Conservation (phyloP, 2,113 vertebrate species). For the Rhipidura dahli region DNA sequence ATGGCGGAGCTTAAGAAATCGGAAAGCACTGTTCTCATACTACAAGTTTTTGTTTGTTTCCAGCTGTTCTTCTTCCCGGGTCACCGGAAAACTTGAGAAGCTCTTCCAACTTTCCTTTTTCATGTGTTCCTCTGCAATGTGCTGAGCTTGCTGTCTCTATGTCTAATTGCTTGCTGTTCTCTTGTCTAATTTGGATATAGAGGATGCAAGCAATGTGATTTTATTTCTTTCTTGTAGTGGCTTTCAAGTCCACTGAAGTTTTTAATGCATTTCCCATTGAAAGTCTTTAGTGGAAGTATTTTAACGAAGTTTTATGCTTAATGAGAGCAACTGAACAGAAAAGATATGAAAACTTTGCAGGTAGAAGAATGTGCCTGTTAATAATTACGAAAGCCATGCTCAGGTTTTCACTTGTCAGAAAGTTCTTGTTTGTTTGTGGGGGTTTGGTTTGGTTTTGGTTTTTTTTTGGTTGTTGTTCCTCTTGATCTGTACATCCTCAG, state of each 20-base stretch:
- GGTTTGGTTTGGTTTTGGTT: too few relatives aligned
- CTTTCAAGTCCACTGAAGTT: neutral
- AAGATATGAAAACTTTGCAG: neutral
- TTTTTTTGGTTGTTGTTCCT: neutral
- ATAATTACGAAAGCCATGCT: neutral
- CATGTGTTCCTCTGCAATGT: fast-evolving
- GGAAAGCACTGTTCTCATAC: neutral
- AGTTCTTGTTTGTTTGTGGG: neutral
- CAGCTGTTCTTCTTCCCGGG: neutral
- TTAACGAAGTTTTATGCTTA: neutral
- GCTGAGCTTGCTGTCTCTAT: neutral
- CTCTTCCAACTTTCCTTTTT: neutral
- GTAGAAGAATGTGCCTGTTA: neutral
- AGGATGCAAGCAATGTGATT: neutral
- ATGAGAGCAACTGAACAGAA: neutral
- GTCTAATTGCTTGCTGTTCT: too few relatives aligned
- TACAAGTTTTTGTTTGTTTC: neutral
- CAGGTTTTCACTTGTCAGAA: neutral
- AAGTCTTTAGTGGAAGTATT: neutral
- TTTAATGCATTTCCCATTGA: neutral
- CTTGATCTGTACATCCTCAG: neutral
- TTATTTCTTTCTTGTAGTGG: neutral
- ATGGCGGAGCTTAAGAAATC: neutral
- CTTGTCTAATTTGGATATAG: neutral
- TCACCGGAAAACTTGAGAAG: neutral